These are phyloP conservation scores for Tuberolachnus salignus DNA, from an alignment of 2,888 invertebrate species.

Conservation along the genomic window DNA sequence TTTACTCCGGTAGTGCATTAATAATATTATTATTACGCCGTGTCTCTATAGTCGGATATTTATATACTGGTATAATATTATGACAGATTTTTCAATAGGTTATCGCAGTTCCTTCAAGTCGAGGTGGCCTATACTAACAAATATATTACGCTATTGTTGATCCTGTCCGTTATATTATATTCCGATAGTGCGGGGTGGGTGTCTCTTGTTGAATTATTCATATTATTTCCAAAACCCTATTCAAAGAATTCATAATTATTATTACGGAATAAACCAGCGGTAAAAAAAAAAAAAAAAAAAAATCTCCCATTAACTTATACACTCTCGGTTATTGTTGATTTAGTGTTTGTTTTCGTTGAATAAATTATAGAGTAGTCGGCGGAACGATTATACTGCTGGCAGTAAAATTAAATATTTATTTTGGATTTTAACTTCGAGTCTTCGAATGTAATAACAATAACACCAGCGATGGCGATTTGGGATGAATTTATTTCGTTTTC, in stretches of 20 bases:
- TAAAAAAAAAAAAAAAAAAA: slow-evolving; percentile 28
- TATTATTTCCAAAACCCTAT: background rate
- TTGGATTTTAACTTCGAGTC: background rate
- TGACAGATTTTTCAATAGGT: slow-evolving; percentile 13
- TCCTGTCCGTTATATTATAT: slow-evolving; percentile 15
- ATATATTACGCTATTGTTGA: background rate
- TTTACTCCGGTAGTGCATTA: too few species aligned
- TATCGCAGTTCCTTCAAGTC: background rate
- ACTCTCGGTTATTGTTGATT: slow-evolving; percentile 28
- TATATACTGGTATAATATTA: background rate
- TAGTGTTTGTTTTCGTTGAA: slow-evolving; percentile 17
- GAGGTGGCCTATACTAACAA: background rate
- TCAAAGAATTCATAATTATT: slow-evolving; percentile 39
- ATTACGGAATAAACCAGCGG: background rate
- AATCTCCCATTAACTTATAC: slow-evolving; percentile 8
- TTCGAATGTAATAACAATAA: too few species aligned
- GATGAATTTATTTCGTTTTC: too few species aligned
- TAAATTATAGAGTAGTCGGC: background rate
- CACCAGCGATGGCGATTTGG: too few species aligned
- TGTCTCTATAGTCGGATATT: too few species aligned
- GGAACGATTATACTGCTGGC: background rate
- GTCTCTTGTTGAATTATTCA: slow-evolving; percentile 17
- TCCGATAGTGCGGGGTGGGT: background rate
- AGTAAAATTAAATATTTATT: slow-evolving; percentile 18
- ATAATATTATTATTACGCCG: too few species aligned